Conservation (phyloP, 2,113 vertebrate species). For the Catagonus wagneri region DNA sequence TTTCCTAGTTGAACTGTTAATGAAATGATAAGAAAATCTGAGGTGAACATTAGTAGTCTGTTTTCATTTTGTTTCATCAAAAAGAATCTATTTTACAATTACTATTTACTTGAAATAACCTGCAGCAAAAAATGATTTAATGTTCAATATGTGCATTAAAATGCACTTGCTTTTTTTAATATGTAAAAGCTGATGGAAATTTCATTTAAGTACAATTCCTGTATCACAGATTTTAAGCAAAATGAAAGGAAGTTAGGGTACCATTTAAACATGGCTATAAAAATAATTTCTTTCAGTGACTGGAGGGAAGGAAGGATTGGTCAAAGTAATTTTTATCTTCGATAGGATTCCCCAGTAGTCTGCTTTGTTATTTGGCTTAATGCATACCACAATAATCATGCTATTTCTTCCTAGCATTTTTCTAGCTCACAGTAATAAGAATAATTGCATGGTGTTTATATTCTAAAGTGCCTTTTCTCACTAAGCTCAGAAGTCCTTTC, state of each 20-base stretch:
- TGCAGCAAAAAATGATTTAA: slow-evolving; percentile 86
- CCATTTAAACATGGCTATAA: slow-evolving; percentile 82
- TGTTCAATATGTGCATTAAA: slow-evolving; percentile 86
- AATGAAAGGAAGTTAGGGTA: slow-evolving; percentile 84
- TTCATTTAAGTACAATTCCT: slow-evolving; percentile 86
- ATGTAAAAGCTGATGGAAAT: slow-evolving; percentile 87
- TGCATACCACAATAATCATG: slow-evolving; percentile 77
- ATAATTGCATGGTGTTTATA: slow-evolving; percentile 81
- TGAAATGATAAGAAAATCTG: slow-evolving; percentile 85
- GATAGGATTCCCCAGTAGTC: slow-evolving; percentile 73
- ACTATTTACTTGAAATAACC: slow-evolving; percentile 87
- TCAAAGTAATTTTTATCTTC: slow-evolving; percentile 82
- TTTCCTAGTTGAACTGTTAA: slow-evolving; percentile 81
- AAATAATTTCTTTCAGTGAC: slow-evolving; percentile 82
- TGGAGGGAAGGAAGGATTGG: slow-evolving; percentile 80
- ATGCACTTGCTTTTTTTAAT: slow-evolving; percentile 85
- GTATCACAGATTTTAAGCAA: slow-evolving; percentile 84
- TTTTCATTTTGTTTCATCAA: slow-evolving; percentile 88
- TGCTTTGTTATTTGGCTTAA: slow-evolving; percentile 81
- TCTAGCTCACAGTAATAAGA: slow-evolving; percentile 80
- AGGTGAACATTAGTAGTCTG: slow-evolving; percentile 83
- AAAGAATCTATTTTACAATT: slow-evolving; percentile 88
- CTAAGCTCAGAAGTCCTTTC: slow-evolving; percentile 75
- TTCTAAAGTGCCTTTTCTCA: slow-evolving; percentile 78
- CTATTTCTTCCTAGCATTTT: slow-evolving; percentile 80